Percentiles rank a stretch among this genome's conserved stretches.
Evolutionary conservation across 2,888 invertebrate genomes (phyloP).

Genomic region (Acanthosoma haemorrhoidale): DNA sequence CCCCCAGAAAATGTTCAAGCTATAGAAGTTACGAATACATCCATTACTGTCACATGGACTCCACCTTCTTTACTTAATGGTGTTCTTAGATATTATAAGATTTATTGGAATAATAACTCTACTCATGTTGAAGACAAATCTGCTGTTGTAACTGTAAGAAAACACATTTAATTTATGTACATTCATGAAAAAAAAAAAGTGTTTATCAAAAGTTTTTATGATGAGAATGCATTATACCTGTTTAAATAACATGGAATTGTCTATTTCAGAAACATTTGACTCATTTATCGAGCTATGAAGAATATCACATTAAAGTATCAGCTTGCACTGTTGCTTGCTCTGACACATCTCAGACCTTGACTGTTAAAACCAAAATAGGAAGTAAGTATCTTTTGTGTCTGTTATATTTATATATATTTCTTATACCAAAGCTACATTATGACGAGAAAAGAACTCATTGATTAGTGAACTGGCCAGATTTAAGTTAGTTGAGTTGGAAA

Average conservation of each 20-base stretch:
- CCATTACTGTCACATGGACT: constrained; percentile 61
- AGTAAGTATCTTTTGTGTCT: constrained; percentile 39
- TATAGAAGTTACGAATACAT: constrained; percentile 56
- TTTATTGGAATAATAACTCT: constrained; percentile 50
- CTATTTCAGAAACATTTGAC: constrained; percentile 45
- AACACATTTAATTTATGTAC: neutral
- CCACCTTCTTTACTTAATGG: constrained; percentile 69
- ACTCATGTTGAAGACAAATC: constrained; percentile 28
- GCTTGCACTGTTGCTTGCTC: constrained; percentile 71
- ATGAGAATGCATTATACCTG: no score
- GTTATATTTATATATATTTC: neutral
- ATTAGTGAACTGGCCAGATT: no score
- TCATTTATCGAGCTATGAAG: constrained; percentile 56
- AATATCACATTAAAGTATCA: constrained; percentile 62
- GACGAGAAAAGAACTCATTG: no score
- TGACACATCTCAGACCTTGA: constrained; percentile 50
- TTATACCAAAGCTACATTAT: no score
- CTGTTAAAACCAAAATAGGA: constrained; percentile 59
- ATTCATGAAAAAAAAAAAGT: neutral
- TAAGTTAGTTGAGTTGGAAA: no score
- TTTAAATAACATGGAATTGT: no score
- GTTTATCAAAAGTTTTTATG: neutral
- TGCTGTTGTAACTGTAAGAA: constrained; percentile 25
- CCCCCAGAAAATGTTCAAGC: constrained; percentile 58
- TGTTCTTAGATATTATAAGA: constrained; percentile 60